Evolutionary conservation across 2,113 vertebrate species (phyloP).

Genomic region (Delphinapterus leucas): DNA sequence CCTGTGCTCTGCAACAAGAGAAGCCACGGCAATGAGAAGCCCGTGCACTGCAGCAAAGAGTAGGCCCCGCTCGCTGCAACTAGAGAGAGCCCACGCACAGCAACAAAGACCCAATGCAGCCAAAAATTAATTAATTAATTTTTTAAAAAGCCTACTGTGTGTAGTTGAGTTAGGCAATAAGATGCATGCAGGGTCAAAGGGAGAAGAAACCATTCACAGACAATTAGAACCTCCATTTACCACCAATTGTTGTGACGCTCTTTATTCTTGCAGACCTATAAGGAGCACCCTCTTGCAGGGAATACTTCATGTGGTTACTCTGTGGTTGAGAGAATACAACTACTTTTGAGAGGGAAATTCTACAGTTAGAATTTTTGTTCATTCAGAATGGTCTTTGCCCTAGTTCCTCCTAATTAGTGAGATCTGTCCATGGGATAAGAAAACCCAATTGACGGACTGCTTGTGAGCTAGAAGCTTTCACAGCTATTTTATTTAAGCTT

Average conservation of each 20-base stretch:
- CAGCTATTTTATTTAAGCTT: neutral
- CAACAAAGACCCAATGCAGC: too few relatives aligned
- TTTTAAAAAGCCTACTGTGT: neutral
- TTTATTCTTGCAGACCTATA: neutral
- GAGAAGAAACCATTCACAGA: neutral
- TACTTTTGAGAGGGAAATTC: neutral
- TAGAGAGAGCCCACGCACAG: too few relatives aligned
- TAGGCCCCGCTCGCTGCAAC: too few relatives aligned
- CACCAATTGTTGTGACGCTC: neutral
- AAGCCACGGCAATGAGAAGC: too few relatives aligned
- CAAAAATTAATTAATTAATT: too few relatives aligned
- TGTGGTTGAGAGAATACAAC: neutral
- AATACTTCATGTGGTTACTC: neutral
- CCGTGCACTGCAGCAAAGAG: too few relatives aligned
- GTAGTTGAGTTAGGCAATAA: neutral
- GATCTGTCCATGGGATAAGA: neutral
- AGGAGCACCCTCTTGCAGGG: neutral
- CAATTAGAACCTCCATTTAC: neutral
- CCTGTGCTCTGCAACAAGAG: too few relatives aligned
- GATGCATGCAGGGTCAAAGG: rapidly evolving
- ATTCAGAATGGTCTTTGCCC: neutral
- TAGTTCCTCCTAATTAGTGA: neutral
- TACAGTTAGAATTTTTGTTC: neutral
- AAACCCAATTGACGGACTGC: neutral
- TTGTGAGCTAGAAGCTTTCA: neutral